Base-by-base conservation (phyloP, 2,797 vertebrate species). In the Eulemur mongoz region DNA sequence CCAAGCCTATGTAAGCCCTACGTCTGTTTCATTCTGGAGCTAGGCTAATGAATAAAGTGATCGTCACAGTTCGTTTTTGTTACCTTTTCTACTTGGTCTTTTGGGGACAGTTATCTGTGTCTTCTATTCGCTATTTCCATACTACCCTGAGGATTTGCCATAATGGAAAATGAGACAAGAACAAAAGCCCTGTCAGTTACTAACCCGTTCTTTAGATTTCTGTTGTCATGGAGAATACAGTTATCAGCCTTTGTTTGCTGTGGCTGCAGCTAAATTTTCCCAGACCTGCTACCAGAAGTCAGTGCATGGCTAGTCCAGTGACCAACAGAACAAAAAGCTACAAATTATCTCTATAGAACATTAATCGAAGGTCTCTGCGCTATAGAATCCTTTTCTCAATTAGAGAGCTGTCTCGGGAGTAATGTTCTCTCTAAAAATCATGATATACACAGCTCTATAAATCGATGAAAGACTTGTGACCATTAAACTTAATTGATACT, bases 401-500 rank as follows among this genome's bases (percentile, higher is more conserved):
- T 98, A 98, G 95, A 96, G 97, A 98, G 96, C 98, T 98, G 97
- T 98, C 98, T 98, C 52, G 4, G 97, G 98, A 94, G 95, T 82
- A 96, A 95, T 98, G 97, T 97, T 98, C 98, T 97, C 96, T 98
- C 97, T 96, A 94, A 97, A 98, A 98, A 98, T 98, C 97, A 98
- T 97, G 96, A 98, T 98, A 98, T 98, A 97, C 96, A 97, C 43
- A 91, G 84, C 97, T 98, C 96, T 95, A 97, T 97, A 97, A 98
- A 98, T 97, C 48, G 65, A 98, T 98, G 65, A 96, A 98, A 97
- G 95, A 96, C 94, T 98, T 98, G 97, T 98, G 98, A 98, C 98
- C 95, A 97, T 98, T 98, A 98, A 98, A 98, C 89, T 98, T 98
- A 98, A 98, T 98, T 98, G 98, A 98, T 98, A 97, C 75, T 97